Evolutionary conservation across 1,140 invertebrate genomes (phyloP), one percentile per base, ranked within the genome.

Genomic region (Conopomorpha cramerella): DNA sequence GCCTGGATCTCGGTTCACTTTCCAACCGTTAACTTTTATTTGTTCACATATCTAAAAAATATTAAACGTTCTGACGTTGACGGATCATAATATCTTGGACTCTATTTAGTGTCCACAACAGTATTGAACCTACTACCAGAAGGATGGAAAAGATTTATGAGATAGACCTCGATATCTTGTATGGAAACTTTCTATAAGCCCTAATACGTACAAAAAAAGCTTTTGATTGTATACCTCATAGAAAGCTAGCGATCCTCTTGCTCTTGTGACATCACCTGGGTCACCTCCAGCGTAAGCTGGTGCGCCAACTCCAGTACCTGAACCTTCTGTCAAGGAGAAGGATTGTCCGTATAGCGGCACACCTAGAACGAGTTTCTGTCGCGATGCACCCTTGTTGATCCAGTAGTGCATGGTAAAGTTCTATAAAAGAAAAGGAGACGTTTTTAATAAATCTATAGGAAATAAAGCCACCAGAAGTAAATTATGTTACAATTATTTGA

Each of bases 341-440:
- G 89, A 88, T 54, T 92, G 89, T 1, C 92, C 92, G 52, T 94
- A 95, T 46, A 90, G 80, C 0, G 91, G 90, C 73, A 94, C 84
- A 30, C 92, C 92, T 79, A 94, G 79, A 0, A 93, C 78, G 0
- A 95, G 59, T 60, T 93, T 93, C 17, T 81, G 77, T 12, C 79
- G 67, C n/a, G 87, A 81, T 0, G 90, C 88, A 14, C 91, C 92
- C 54, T 88, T 80, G 15, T 81, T 62, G 2, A 92, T 82, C 90
- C 90, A 93, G 58, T 92, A 92, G 51, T 87, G 79, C 6, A 93
- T 86, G 0, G 89, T 88, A 51, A 83, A 92, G 63, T 94, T 92
- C 85, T 88, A 51, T 33, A 76, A 77, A 59, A n/a, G n/a, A 36
- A 44, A 36, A n/a, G n/a, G n/a, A n/a, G n/a, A n/a, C n/a, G n/a